Percentiles rank a stretch among this genome's conserved stretches.
Conservation (phyloP, 1,140 invertebrate genomes). For the Eupeodes corollae region DNA sequence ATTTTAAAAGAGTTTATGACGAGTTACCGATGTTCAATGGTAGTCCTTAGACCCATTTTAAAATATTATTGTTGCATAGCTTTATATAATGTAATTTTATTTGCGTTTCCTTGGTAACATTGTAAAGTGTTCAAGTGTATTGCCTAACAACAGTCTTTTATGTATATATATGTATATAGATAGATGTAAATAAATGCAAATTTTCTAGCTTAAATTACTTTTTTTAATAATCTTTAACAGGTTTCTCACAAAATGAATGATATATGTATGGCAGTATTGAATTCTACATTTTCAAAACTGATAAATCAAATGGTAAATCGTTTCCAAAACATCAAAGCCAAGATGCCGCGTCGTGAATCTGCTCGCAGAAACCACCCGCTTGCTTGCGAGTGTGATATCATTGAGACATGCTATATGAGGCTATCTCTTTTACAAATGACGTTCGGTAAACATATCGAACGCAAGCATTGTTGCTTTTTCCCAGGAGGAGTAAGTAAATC, state of each 20-base stretch:
- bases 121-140: too few species aligned
- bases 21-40: too few species aligned
- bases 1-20: too few species aligned
- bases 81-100: too few species aligned
- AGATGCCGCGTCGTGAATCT: constrained; percentile 78
- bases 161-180: too few species aligned
- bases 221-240: too few species aligned
- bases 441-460: constrained; percentile 82
- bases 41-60: too few species aligned
- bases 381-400: constrained; percentile 77
- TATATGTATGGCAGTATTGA: constrained; percentile 63
- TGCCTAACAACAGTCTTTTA: too few species aligned
- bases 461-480: constrained; percentile 82
- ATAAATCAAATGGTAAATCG: constrained; percentile 67
- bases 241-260: constrained; percentile 66
- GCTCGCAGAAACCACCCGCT: constrained; percentile 71
- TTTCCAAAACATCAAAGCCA: constrained; percentile 75
- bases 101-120: too few species aligned
- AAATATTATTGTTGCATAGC: too few species aligned
- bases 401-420: constrained; percentile 80
- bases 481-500: constrained; percentile 62
- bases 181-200: too few species aligned
- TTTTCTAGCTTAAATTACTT: too few species aligned
- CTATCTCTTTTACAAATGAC: constrained; percentile 78
- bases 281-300: constrained; percentile 67